Percentiles rank a stretch among this genome's conserved stretches.
Evolutionary conservation across 2,888 invertebrate genomes (phyloP).

Genomic region (Notodonta ziczac): DNA sequence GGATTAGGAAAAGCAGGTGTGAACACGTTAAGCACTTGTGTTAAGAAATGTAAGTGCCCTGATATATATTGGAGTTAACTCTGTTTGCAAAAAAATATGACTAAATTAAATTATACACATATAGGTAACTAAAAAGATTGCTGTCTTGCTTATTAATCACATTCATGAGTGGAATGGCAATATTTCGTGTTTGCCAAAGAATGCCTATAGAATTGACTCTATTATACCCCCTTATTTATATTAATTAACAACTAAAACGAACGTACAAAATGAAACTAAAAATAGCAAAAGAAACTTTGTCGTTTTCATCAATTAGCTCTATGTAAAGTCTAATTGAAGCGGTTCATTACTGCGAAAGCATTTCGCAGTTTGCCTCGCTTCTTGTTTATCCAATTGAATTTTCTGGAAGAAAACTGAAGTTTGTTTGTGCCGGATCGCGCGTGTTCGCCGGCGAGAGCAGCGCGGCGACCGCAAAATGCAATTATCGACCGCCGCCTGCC

Average conservation of each 20-base stretch:
- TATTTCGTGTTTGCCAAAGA: too few species aligned
- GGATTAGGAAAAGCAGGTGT: too few species aligned
- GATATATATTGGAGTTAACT: too few species aligned
- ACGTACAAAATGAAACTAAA: background rate
- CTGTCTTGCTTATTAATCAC: too few species aligned
- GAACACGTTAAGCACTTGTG: too few species aligned
- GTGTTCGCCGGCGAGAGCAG: constrained; percentile 68
- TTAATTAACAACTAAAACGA: background rate
- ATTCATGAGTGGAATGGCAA: too few species aligned
- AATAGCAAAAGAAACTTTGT: background rate
- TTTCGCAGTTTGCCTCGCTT: constrained; percentile 25
- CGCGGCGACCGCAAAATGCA: constrained; percentile 80
- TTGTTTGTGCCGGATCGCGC: constrained; percentile 76
- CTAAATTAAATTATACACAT: too few species aligned
- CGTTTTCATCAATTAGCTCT: constrained; percentile 15
- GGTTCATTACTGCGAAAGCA: constrained; percentile 28
- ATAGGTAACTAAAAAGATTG: too few species aligned
- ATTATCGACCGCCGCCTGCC: constrained; percentile 80
- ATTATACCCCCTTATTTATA: background rate
- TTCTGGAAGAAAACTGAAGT: constrained; percentile 72
- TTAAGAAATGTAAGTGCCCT: too few species aligned
- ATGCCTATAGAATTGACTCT: too few species aligned
- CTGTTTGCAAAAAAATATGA: too few species aligned
- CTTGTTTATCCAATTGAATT: constrained; percentile 63
- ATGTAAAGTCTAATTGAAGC: constrained; percentile 25